These are phyloP conservation scores for Agrypnia vestita DNA, from an alignment of 1,140 invertebrate genomes.

Conservation along the genomic window DNA sequence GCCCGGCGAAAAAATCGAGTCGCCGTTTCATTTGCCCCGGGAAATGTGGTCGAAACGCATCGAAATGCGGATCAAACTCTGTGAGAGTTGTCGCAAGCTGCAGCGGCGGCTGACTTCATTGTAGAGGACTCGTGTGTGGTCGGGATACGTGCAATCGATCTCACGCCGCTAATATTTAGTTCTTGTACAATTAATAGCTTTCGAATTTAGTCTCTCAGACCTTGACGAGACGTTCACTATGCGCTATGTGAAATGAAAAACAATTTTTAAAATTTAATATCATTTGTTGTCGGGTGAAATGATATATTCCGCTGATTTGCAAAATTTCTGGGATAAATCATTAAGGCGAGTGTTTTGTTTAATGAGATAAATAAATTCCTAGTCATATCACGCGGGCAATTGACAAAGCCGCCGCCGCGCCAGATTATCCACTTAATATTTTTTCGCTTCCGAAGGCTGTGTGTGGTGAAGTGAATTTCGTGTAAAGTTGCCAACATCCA, in stretches of 20 bases:
- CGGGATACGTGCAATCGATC: too few species aligned
- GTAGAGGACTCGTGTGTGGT: too few species aligned
- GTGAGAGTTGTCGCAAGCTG: conserved; percentile 31
- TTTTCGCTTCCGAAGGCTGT: conserved; percentile 23
- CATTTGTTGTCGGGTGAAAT: too few species aligned
- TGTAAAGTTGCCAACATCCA: too few species aligned
- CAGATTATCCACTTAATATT: conserved; percentile 50
- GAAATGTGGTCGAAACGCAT: conserved; percentile 46
- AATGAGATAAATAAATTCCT: conserved; percentile 11
- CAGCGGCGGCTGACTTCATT: background rate
- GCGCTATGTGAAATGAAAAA: too few species aligned
- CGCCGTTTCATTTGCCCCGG: conserved; percentile 39
- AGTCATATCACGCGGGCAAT: background rate
- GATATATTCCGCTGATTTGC: too few species aligned
- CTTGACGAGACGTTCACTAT: too few species aligned
- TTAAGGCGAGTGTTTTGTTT: conserved; percentile 2
- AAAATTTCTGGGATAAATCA: background rate
- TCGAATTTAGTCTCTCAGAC: too few species aligned
- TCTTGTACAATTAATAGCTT: too few species aligned
- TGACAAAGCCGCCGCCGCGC: conserved; percentile 21
- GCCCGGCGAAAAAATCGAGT: conserved; percentile 18
- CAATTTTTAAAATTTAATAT: too few species aligned
- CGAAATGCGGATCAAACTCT: conserved; percentile 45
- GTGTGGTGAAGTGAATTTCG: background rate
- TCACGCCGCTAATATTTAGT: too few species aligned